Evolutionary conservation across 37 sponge, comb jelly and placozoan genomes (phyloP), one percentile per base, ranked within the genome.

Genomic region (Trichoplax adhaerens): DNA sequence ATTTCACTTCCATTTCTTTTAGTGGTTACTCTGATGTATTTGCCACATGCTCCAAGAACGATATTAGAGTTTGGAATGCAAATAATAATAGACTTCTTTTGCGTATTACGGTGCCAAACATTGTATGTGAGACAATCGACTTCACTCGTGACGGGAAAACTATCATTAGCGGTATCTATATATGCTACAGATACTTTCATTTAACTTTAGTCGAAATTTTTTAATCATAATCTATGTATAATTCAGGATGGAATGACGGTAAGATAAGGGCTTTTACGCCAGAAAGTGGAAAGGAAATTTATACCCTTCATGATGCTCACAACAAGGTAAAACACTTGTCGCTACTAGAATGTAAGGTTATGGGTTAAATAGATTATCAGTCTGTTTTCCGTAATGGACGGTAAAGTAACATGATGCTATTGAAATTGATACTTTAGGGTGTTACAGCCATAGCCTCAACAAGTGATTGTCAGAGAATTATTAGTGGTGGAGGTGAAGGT

Each of bases 401-500:
- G 29, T 29, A 29, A 29, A 29, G 29, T 29, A 29, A 29, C 29
- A 29, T 29, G 29, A 29, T 29, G 29, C 29, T 29, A 29, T 29
- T 29, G 29, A 29, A 29, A 29, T 29, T 29, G 29, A 29, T 57
- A 48, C 8, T 54, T 47, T 66, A 91, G 90, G 99, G 99, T 6
- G 99, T 89, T 53, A 92, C 99, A 55, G 93, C 99, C 2, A 54
- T 92, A 50, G 86, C 94, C 10, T 80, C 85, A 57, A 83, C 87
- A 6, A 83, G 80, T 12, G 77, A 86, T 56, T 79, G 78, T 71
- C 56, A 59, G 0, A 69, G 81, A 12, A 63, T 97, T 57, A 76
- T 97, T 65, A 92, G 94, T 81, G 99, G 99, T 12, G 99, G 99
- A 54, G 99, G 93, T 10, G 99, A 97, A 72, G 99, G 99, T 0